Percentiles rank a stretch among this genome's conserved stretches.
phyloP scores from a whole-genome alignment of 2,888 invertebrate genomes.

The Pomacea canaliculata region DNA sequence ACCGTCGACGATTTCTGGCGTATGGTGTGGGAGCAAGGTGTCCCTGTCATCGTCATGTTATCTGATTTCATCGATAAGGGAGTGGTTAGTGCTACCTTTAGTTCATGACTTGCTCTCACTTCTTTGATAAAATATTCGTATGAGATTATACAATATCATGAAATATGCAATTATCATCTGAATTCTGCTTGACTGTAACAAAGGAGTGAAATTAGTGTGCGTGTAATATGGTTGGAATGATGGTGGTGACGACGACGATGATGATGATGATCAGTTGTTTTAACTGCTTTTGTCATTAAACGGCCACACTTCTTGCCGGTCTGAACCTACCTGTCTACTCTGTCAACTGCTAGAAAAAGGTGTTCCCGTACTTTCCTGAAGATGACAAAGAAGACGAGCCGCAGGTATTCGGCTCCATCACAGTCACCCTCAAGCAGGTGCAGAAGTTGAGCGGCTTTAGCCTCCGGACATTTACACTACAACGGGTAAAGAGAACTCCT shows the following conservation, averaged over 20 bases:
- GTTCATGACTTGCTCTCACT: neutral
- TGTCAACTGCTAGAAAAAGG: conserved; percentile 40
- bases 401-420: conserved; percentile 47
- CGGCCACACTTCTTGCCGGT: too few relatives aligned
- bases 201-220: neutral
- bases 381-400: conserved; percentile 36
- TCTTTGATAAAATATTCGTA: neutral
- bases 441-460: conserved; percentile 44
- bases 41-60: conserved; percentile 79
- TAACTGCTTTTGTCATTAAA: too few relatives aligned
- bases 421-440: conserved; percentile 44
- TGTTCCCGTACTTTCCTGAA: conserved; percentile 45
- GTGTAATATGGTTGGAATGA: too few relatives aligned
- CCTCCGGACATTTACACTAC: conserved; percentile 45
- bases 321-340: neutral
- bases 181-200: conserved; percentile 13
- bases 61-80: neutral
- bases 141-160: too few relatives aligned
- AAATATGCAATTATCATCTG: neutral
- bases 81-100: neutral
- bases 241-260: too few relatives aligned
- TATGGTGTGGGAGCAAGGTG: conserved; percentile 80
- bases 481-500: conserved; percentile 34
- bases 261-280: conserved; percentile 5
- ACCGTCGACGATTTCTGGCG: conserved; percentile 82